These are phyloP conservation scores for Ophioninae sp. DNA, from an alignment of 2,888 invertebrate genomes.

Conservation along the genomic window DNA sequence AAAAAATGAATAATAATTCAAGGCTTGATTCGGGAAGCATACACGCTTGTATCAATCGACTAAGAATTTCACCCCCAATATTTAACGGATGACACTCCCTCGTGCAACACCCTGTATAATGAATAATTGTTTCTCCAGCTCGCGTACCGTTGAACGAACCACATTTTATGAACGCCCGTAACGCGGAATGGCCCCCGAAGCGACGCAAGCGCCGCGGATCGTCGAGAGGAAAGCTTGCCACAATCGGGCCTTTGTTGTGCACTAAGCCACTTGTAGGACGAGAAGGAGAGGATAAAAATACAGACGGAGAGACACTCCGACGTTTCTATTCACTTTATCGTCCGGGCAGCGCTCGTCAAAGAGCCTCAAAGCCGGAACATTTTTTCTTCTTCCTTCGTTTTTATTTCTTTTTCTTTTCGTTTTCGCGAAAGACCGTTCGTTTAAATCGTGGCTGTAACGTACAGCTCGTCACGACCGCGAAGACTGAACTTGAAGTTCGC, in stretches of 20 bases:
- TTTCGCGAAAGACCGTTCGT: neutral
- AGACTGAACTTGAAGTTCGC: constrained; percentile 40
- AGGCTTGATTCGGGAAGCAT: too few species aligned
- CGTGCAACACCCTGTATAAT: too few species aligned
- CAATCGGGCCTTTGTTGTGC: constrained; percentile 46
- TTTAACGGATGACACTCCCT: too few species aligned
- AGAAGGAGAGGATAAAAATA: constrained; percentile 49
- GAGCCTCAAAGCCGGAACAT: constrained; percentile 45
- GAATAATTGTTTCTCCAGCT: neutral
- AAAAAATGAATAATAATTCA: too few species aligned
- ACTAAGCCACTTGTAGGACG: constrained; percentile 47
- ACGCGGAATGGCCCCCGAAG: neutral
- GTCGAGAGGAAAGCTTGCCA: constrained; percentile 27
- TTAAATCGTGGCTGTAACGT: neutral
- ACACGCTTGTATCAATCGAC: too few species aligned
- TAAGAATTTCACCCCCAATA: too few species aligned
- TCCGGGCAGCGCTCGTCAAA: constrained; percentile 19
- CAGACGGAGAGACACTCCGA: constrained; percentile 6
- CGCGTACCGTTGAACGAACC: neutral
- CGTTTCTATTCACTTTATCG: constrained; percentile 11
- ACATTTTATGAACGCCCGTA: neutral
- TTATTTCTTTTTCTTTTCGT: constrained; percentile 1
- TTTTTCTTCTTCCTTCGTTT: neutral
- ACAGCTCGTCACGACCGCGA: constrained; percentile 3
- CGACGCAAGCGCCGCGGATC: constrained; percentile 15